Evolutionary conservation across 2,888 invertebrate genomes (phyloP), one percentile per base, ranked within the genome.

Genomic region (Epistrophe eligans): DNA sequence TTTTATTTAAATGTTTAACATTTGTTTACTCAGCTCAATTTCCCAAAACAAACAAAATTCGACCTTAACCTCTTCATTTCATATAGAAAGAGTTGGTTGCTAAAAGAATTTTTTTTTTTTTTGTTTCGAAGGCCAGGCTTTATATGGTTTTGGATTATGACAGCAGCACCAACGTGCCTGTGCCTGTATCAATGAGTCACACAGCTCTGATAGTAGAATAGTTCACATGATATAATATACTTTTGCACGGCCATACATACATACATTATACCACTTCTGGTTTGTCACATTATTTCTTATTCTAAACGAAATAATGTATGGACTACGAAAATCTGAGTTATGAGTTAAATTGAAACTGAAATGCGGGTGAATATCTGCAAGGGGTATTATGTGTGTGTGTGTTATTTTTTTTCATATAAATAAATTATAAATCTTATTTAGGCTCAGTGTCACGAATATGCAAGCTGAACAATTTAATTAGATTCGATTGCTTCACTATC

Each of bases 361-460:
- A 71, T 76, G 74, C 45, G 72, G 72, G 71, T 66, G 60, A 71
- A 76, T 71, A 74, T 83, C 57, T 62, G 19, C 1, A 43, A 38
- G 43, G 8, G 4, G 40, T 15, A 15, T 15, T 55, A 0, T 28
- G 28, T 40, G 17, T 40, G n/a, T 57, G 35, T 50, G 38, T 35
- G 24, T 70, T n/a, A n/a, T n/a, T 72, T 43, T 45, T 66, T 32
- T 13, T 45, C 50, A 17, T 19, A 38, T 50, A 52, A 67, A 52
- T 52, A 38, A 52, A 67, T 67, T 52, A 67, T 52, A 50, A 70
- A 55, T 55, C 70, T 70, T 38, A 40, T 40, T 38, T 40, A 70
- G 52, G 32, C 19, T 48, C 66, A 55, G 35, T 70, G 70, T 70
- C 70, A 70, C 70, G 52, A 48, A 66, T 32, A 11, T 35, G 9